These are phyloP conservation scores for Stenchaetothrips biformis DNA, from an alignment of 2,888 invertebrate genomes.

Conservation along the genomic window DNA sequence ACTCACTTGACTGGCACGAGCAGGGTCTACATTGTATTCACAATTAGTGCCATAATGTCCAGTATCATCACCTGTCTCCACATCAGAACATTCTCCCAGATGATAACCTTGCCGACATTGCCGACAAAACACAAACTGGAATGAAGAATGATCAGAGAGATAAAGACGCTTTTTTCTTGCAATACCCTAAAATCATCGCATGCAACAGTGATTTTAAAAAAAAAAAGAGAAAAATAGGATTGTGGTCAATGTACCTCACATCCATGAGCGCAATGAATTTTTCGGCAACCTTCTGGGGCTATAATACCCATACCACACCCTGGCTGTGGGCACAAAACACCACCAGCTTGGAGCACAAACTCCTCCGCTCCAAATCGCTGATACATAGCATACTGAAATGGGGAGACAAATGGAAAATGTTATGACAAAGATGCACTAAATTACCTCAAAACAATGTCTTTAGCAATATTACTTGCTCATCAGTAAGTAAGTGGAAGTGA, in stretches of 20 bases:
- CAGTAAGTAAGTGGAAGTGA: constrained; percentile 67
- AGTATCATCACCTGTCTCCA: constrained; percentile 42
- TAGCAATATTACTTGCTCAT: constrained; percentile 51
- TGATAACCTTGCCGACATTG: constrained; percentile 73
- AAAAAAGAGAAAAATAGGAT: too few relatives aligned
- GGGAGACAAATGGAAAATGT: constrained; percentile 31
- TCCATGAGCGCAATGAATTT: constrained; percentile 66
- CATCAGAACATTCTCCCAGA: constrained; percentile 58
- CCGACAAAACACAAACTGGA: constrained; percentile 72
- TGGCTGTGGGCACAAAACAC: constrained; percentile 76
- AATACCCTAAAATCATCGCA: too few relatives aligned
- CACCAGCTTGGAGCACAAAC: constrained; percentile 69
- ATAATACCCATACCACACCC: constrained; percentile 79
- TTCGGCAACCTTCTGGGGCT: constrained; percentile 61
- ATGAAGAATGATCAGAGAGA: constrained; percentile 34
- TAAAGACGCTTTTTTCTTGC: too few relatives aligned
- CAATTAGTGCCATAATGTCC: constrained; percentile 44
- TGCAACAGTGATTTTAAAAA: too few relatives aligned
- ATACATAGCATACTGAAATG: constrained; percentile 64
- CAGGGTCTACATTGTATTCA: constrained; percentile 60
- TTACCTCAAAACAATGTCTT: too few relatives aligned
- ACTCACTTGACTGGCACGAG: constrained; percentile 49
- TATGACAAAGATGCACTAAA: background rate
- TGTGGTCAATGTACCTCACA: constrained; percentile 60
- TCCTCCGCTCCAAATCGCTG: constrained; percentile 79